A percentile compares a stretch with the other conserved stretches of the same genome.
phyloP scores from a whole-genome alignment of 2,888 invertebrate genomes.

The Calliphora vomitoria region DNA sequence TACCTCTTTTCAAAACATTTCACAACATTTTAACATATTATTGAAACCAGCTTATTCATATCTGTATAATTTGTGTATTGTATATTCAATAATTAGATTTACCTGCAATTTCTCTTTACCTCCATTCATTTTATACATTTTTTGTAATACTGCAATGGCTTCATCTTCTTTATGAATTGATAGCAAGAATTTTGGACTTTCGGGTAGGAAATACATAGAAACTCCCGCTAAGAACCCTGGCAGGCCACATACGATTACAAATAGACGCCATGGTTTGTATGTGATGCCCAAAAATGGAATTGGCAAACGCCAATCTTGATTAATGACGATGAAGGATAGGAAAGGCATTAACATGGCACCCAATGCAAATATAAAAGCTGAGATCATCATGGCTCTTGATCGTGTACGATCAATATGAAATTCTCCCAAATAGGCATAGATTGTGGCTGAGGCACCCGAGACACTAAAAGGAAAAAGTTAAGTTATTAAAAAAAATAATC shows the following conservation, averaged over 20 bases:
- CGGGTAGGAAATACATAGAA: slow-evolving; percentile 79
- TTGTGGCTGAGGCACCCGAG: slow-evolving; percentile 85
- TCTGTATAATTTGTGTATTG: too few species aligned
- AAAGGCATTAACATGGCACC: slow-evolving; percentile 80
- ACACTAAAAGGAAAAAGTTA: slow-evolving; percentile 76
- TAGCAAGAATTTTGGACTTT: slow-evolving; percentile 82
- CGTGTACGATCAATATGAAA: slow-evolving; percentile 85
- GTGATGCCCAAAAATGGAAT: slow-evolving; percentile 78
- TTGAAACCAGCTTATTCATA: too few species aligned
- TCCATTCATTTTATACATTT: slow-evolving; percentile 78
- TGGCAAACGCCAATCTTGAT: slow-evolving; percentile 79
- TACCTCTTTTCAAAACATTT: too few species aligned
- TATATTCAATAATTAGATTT: background rate
- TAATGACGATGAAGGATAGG: slow-evolving; percentile 81
- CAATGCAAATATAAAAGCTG: slow-evolving; percentile 81
- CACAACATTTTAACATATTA: too few species aligned
- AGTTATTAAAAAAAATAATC: too few species aligned
- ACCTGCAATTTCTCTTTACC: slow-evolving; percentile 76
- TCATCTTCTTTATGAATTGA: slow-evolving; percentile 77
- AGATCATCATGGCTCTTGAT: slow-evolving; percentile 83
- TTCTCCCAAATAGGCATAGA: slow-evolving; percentile 86
- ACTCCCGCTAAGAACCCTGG: slow-evolving; percentile 80
- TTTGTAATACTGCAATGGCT: slow-evolving; percentile 78
- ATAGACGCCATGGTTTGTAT: slow-evolving; percentile 82
- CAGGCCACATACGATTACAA: slow-evolving; percentile 80